Percentiles rank a stretch among this genome's conserved stretches.
These are phyloP conservation scores for Andrena flavipes DNA, from an alignment of 2,888 invertebrate species.

Conservation along the genomic window DNA sequence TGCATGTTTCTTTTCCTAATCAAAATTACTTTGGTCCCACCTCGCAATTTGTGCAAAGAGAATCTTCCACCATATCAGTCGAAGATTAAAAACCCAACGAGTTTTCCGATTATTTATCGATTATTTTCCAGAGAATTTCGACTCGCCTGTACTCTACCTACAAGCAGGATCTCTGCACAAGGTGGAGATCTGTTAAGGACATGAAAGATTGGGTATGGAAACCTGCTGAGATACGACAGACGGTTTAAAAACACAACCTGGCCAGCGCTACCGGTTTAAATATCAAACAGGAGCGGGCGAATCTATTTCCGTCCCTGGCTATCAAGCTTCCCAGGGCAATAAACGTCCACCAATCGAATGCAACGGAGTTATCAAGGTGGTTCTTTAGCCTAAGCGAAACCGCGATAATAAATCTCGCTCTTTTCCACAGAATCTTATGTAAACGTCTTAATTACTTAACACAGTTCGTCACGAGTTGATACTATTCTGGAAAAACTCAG, in stretches of 20 bases:
- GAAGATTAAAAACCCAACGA: too few relatives aligned
- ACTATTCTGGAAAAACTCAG: too few relatives aligned
- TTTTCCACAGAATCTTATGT: slow-evolving; percentile 6
- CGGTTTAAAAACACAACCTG: slow-evolving; percentile 28
- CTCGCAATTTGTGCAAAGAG: too few relatives aligned
- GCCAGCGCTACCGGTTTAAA: slow-evolving; percentile 57
- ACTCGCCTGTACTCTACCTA: too few relatives aligned
- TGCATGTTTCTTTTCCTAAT: too few relatives aligned
- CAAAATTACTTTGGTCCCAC: too few relatives aligned
- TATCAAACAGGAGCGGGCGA: slow-evolving; percentile 41
- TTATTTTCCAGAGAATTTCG: too few relatives aligned
- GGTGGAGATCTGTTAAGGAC: neutral
- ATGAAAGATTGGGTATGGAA: neutral
- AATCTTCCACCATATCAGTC: too few relatives aligned
- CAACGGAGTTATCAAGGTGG: neutral
- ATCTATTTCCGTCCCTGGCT: slow-evolving; percentile 22
- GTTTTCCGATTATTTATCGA: too few relatives aligned
- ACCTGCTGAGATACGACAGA: slow-evolving; percentile 31
- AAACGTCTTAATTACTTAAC: slow-evolving; percentile 22
- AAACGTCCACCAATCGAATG: slow-evolving; percentile 8
- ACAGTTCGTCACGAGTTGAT: neutral
- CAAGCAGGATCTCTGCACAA: too few relatives aligned
- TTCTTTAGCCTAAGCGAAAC: neutral
- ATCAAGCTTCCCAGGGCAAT: neutral
- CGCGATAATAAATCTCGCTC: slow-evolving; percentile 14